Evolutionary conservation across 2,113 vertebrate species (phyloP), one percentile per base, ranked within the genome.

Genomic region (Riparia riparia): DNA sequence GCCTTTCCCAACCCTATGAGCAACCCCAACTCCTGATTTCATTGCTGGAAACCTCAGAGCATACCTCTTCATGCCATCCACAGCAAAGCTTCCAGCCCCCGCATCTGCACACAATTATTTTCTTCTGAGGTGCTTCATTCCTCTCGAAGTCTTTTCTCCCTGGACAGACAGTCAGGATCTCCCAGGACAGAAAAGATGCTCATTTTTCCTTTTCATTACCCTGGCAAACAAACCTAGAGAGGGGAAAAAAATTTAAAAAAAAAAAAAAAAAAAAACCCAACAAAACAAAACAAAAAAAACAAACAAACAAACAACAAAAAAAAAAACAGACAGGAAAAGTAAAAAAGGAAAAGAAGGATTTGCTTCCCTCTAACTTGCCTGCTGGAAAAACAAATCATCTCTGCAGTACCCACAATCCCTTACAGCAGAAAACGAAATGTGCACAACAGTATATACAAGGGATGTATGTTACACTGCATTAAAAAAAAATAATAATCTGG

Each of bases 161-260:
- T 0, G 0, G 12, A 66, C 22, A 81, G 17, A 45, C 7, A 22
- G 19, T 49, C n/a, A 14, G 29, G 18, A 58, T 77, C 58, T 83
- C 45, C 41, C 54, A 65, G 54, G 44, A 91, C 26, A 74, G 17
- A 66, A 34, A 63, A 95, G 60, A 63, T 50, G 51, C 12, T 60
- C 2, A 12, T 61, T 94, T 84, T 84, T 66, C 58, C 22, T 58
- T 84, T 87, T 51, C 18, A 24, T 50, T 70, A 81, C 14, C 42
- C 19, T 28, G 15, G 18, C 6, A 87, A 77, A 54, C 28, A 89
- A 89, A 90, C 14, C 9, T 60, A 26, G 2, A 17, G 17, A 16
- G 7, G 4, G 37, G 37, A 9, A 37, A 37, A 37, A 37, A 37
- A 37, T 37, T 37, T 9, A 0, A 20, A 16, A 41, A n/a, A 8